These are phyloP conservation scores for Xerus rutilus DNA, from an alignment of 2,797 vertebrate genomes.

Conservation along the genomic window DNA sequence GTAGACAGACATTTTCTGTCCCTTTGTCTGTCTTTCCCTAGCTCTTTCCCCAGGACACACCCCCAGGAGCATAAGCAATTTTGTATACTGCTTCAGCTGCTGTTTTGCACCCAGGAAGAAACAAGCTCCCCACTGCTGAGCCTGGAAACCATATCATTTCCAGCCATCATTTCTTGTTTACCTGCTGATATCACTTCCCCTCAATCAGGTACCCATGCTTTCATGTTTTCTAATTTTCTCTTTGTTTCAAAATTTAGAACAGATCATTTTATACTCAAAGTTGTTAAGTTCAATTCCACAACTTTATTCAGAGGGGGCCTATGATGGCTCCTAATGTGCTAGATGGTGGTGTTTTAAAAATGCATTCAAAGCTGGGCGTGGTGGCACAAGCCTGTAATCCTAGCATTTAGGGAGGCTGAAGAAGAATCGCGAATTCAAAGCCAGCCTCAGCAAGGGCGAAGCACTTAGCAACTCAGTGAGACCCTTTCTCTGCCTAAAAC, in stretches of 20 bases:
- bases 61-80: rapidly evolving
- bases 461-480: too few relatives aligned
- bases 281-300: neutral
- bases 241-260: neutral
- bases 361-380: too few relatives aligned
- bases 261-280: neutral
- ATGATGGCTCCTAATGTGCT: neutral
- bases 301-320: neutral
- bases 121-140: neutral
- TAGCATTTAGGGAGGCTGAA: too few relatives aligned
- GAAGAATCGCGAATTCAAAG: too few relatives aligned
- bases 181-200: neutral
- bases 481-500: too few relatives aligned
- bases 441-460: too few relatives aligned
- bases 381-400: too few relatives aligned
- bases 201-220: neutral
- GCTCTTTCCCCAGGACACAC: neutral
- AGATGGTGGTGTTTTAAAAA: neutral
- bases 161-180: neutral
- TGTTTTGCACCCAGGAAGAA: neutral
- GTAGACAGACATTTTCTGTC: neutral
- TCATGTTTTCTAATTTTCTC: neutral
- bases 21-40: neutral
- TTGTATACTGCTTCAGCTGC: neutral
- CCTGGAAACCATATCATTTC: neutral